Evolutionary conservation across 2,113 vertebrate genomes (phyloP).

Genomic region (Halichoerus grypus): DNA sequence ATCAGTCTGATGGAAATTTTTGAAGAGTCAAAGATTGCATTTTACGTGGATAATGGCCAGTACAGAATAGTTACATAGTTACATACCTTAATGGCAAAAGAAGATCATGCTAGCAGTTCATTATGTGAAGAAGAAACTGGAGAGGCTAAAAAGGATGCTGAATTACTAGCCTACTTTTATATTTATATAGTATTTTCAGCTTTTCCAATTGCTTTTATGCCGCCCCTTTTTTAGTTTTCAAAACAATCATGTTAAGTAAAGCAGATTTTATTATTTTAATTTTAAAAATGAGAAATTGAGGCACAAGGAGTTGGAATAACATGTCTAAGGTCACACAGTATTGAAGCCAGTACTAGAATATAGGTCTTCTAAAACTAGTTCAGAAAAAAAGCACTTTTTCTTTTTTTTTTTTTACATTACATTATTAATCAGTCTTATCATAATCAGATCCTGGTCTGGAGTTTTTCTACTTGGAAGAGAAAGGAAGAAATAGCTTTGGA

Average conservation of each 20-base stretch:
- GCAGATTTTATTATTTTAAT: constrained; percentile 26
- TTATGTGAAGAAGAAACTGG: constrained; percentile 32
- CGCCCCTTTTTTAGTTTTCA: neutral
- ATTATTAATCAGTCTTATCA: constrained; percentile 21
- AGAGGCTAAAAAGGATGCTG: neutral
- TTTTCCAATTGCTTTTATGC: constrained; percentile 20
- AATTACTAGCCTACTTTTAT: constrained; percentile 53
- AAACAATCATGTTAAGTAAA: neutral
- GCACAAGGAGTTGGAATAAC: constrained; percentile 18
- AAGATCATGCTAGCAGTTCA: neutral
- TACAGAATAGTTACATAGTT: neutral
- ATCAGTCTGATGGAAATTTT: constrained; percentile 20
- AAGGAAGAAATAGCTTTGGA: constrained; percentile 24
- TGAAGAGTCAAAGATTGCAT: constrained; percentile 34
- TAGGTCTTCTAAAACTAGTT: constrained; percentile 65
- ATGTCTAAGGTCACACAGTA: neutral
- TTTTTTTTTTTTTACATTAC: neutral
- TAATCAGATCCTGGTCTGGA: neutral
- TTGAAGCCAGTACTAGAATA: constrained; percentile 15
- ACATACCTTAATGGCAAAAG: neutral
- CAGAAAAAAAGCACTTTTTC: neutral
- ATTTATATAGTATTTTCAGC: constrained; percentile 15
- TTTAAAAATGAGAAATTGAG: constrained; percentile 49
- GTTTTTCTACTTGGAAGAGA: constrained; percentile 47
- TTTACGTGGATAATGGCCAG: neutral